A percentile compares a stretch with the other conserved stretches of the same genome.
phyloP scores from a whole-genome alignment of 2,888 invertebrate species.

The Polia nebulosa region DNA sequence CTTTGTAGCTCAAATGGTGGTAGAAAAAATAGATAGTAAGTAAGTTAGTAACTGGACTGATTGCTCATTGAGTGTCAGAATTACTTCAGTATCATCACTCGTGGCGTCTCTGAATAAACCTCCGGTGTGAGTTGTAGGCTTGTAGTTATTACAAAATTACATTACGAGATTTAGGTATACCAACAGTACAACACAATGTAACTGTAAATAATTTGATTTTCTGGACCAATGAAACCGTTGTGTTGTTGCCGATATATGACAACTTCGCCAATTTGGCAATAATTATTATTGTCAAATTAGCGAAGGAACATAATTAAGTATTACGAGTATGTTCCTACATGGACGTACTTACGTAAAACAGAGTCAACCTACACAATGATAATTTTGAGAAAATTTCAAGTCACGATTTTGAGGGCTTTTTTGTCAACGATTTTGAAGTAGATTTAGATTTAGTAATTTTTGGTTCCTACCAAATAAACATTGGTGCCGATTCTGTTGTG shows the following conservation, averaged over 20 bases:
- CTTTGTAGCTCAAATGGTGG: neutral
- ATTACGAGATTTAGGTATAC: neutral
- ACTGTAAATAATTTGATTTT: constrained; percentile 15
- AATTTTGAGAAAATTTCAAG: too few species aligned
- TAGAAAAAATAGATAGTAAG: neutral
- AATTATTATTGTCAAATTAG: too few species aligned
- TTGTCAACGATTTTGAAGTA: too few species aligned
- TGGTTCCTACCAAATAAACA: too few species aligned
- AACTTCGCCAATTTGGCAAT: constrained; percentile 2
- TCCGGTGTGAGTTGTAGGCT: neutral
- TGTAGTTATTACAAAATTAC: neutral
- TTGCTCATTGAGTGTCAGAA: neutral
- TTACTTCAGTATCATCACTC: neutral
- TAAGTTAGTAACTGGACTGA: neutral
- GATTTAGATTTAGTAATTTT: too few species aligned
- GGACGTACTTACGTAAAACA: too few species aligned
- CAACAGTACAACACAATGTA: neutral
- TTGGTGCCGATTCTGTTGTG: too few species aligned
- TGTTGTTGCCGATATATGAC: neutral
- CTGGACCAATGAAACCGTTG: constrained; percentile 9
- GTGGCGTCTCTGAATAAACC: neutral
- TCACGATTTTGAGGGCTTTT: too few species aligned
- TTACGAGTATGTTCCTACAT: too few species aligned
- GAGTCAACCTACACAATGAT: too few species aligned
- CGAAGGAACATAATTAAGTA: too few species aligned